A percentile compares a stretch with the other conserved stretches of the same genome.
phyloP scores from a whole-genome alignment of 2,113 vertebrate genomes.

The Burhinus bistriatus region DNA sequence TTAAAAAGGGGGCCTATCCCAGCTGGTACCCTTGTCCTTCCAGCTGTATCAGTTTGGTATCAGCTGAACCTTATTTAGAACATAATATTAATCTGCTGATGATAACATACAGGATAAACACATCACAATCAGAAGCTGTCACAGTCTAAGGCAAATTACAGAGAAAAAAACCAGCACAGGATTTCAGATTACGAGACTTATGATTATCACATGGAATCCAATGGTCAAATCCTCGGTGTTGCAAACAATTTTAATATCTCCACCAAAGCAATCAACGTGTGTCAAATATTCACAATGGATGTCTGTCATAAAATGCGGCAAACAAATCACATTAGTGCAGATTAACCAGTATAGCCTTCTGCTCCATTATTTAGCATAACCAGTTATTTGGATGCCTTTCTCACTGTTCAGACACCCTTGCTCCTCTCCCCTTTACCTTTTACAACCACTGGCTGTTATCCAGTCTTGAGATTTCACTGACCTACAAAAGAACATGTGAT shows the following conservation, averaged over 20 bases:
- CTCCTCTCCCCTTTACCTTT: background rate
- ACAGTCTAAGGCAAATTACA: background rate
- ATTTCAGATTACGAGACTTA: background rate
- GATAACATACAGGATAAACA: background rate
- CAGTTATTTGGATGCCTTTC: background rate
- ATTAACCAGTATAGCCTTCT: background rate
- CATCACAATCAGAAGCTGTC: background rate
- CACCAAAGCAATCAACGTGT: background rate
- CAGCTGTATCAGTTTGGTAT: background rate
- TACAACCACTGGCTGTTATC: background rate
- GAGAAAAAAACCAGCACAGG: background rate
- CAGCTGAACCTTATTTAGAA: background rate
- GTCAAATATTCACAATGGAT: background rate
- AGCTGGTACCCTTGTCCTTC: background rate
- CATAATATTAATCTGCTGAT: background rate
- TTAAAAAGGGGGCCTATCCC: background rate
- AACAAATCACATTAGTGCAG: background rate
- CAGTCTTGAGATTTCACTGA: background rate
- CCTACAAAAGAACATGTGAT: background rate
- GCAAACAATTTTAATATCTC: background rate
- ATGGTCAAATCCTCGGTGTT: rapidly evolving
- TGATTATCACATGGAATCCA: background rate
- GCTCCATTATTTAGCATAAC: background rate
- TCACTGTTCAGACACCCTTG: background rate
- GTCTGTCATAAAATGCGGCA: background rate